These are phyloP conservation scores for Hapalemur alaotrensis DNA, from an alignment of 2,797 vertebrate species.

Conservation along the genomic window DNA sequence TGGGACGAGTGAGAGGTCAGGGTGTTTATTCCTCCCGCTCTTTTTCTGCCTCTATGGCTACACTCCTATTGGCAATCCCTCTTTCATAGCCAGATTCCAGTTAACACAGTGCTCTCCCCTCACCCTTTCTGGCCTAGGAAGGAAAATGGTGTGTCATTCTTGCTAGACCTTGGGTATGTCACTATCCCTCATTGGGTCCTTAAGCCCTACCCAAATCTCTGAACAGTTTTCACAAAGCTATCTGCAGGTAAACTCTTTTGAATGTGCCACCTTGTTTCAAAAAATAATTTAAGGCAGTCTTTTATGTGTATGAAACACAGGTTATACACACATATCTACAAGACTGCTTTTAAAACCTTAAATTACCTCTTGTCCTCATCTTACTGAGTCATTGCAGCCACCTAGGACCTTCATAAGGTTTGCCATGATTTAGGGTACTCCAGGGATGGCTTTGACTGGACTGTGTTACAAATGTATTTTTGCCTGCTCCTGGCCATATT, in stretches of 20 bases:
- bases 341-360: background rate
- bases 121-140: background rate
- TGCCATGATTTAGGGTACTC: background rate
- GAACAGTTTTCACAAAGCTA: background rate
- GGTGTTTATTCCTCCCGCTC: too few species aligned
- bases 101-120: background rate
- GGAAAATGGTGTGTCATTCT: background rate
- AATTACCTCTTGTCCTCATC: background rate
- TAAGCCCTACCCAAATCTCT: background rate
- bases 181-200: background rate
- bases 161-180: background rate
- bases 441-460: background rate
- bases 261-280: background rate
- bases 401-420: background rate
- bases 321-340: background rate
- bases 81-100: background rate
- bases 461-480: background rate
- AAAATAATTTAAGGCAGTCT: background rate
- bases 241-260: background rate
- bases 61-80: background rate
- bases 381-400: background rate
- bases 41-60: background rate
- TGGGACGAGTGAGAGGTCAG: background rate
- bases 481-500: background rate
- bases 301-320: background rate